phyloP scores from a whole-genome alignment of 2,888 invertebrate species.

The Philereme vetulata region DNA sequence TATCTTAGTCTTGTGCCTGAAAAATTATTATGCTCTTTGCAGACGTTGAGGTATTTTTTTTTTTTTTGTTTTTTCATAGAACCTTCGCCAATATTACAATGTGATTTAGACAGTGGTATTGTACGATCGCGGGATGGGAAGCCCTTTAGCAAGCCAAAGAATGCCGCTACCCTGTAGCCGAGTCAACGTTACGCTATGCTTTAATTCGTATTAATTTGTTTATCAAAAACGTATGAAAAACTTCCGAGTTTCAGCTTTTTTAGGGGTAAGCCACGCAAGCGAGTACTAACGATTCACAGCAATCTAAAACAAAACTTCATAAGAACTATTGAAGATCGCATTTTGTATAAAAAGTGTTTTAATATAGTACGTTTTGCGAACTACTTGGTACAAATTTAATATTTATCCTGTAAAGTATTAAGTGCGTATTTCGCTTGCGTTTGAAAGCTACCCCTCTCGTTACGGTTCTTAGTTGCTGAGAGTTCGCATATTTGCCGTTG shows the following conservation, averaged over 20 bases:
- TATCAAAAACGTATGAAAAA: constrained; percentile 53
- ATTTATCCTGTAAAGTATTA: too few species aligned
- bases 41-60: background rate
- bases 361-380: too few species aligned
- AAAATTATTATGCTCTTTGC: too few species aligned
- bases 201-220: constrained; percentile 69
- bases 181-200: constrained; percentile 78
- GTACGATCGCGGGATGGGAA: constrained; percentile 26
- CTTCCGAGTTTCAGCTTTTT: constrained; percentile 63
- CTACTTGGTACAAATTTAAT: too few species aligned
- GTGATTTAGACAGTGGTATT: constrained; percentile 13
- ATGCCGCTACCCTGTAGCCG: constrained; percentile 62
- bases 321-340: background rate
- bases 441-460: constrained; percentile 35
- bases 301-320: too few species aligned
- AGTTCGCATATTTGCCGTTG: constrained; percentile 75
- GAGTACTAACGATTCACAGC: too few species aligned
- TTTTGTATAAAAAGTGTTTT: background rate
- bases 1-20: too few species aligned
- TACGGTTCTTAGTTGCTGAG: constrained; percentile 75
- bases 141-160: constrained; percentile 75
- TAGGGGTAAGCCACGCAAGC: background rate
- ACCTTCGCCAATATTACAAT: constrained; percentile 12
- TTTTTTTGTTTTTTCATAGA: background rate
- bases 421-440: too few species aligned